Conservation (phyloP, 1,140 invertebrate species). For the Caerostris extrusa region DNA sequence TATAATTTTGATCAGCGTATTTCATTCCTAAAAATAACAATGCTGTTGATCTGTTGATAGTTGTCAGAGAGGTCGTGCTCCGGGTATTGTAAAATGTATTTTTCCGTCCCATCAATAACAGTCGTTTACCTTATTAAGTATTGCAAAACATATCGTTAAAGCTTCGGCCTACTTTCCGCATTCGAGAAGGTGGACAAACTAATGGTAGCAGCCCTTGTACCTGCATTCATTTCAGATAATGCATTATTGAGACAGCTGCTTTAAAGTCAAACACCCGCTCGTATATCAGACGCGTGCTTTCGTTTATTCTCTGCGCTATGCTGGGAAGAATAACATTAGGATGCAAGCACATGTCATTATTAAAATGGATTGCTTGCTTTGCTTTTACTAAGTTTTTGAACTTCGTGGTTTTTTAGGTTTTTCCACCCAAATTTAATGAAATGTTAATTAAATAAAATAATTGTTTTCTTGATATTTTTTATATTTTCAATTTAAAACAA, state of each 20-base stretch:
- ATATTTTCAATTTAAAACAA: too few species aligned
- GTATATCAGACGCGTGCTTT: slow-evolving; percentile 17
- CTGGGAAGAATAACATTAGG: neutral
- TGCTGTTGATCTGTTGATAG: too few species aligned
- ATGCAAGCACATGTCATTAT: too few species aligned
- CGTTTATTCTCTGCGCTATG: neutral
- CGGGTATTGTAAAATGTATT: neutral
- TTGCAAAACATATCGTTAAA: slow-evolving; percentile 54
- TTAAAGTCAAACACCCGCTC: slow-evolving; percentile 47
- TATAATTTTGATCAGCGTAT: too few species aligned
- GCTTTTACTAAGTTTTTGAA: too few species aligned
- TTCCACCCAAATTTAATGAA: too few species aligned
- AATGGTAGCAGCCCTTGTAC: slow-evolving; percentile 62
- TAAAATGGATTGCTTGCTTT: too few species aligned
- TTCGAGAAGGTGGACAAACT: slow-evolving; percentile 49
- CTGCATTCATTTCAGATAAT: slow-evolving; percentile 67
- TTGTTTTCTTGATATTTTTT: too few species aligned
- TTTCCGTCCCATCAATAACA: neutral
- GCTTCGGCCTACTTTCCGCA: slow-evolving; percentile 52
- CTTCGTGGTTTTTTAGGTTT: too few species aligned
- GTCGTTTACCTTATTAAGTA: slow-evolving; percentile 52
- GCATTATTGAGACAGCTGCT: slow-evolving; percentile 57
- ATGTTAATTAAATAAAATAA: too few species aligned
- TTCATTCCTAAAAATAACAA: too few species aligned
- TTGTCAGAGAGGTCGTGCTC: neutral